Conservation (phyloP, 2,113 vertebrate species). For the Henicopernis longicauda region DNA sequence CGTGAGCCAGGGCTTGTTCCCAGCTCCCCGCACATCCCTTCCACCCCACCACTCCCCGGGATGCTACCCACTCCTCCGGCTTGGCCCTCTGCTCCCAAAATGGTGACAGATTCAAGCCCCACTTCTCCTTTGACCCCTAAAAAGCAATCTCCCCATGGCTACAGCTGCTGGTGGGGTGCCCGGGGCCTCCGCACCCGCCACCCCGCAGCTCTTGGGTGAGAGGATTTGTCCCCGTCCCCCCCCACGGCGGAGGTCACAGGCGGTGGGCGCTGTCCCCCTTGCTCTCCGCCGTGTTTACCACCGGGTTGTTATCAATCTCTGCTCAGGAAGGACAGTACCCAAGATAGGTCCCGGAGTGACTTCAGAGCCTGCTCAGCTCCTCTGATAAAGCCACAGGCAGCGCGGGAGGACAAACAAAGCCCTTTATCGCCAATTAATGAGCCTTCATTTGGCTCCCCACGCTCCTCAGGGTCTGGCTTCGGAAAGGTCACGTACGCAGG, state of each 20-base stretch:
- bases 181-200: accelerated
- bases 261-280: accelerated
- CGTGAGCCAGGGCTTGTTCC: neutral
- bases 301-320: neutral
- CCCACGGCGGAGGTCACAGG: accelerated
- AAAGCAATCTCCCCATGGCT: neutral
- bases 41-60: neutral
- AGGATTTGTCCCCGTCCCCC: neutral
- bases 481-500: neutral
- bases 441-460: neutral
- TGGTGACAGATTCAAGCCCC: accelerated
- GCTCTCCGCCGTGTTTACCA: neutral
- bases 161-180: neutral
- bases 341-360: neutral
- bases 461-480: neutral
- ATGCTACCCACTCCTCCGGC: accelerated
- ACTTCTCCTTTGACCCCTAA: neutral
- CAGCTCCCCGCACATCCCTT: neutral
- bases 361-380: neutral
- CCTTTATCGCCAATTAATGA: neutral
- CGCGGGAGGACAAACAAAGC: neutral
- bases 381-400: neutral
- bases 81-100: accelerated
- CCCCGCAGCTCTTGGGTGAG: neutral
- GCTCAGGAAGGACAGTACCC: neutral